Conservation (phyloP, 2,113 vertebrate genomes). For the Neolamprologus ventralis region DNA sequence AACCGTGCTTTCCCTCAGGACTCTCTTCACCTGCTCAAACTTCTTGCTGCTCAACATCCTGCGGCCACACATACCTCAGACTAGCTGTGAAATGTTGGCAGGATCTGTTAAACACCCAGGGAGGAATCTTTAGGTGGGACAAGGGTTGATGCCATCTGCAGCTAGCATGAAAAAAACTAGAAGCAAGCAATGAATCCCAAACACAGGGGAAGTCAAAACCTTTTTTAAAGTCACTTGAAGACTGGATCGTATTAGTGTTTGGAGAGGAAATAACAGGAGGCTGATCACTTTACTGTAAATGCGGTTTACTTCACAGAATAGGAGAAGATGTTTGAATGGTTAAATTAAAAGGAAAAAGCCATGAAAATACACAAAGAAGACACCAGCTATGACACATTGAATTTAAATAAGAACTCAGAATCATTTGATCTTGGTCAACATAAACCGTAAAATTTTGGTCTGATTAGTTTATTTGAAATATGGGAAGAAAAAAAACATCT, state of each 20-base stretch:
- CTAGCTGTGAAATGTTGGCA: conserved; percentile 42
- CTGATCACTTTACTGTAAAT: not conserved
- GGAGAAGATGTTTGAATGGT: not conserved
- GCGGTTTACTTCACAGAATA: not conserved
- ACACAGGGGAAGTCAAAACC: not conserved
- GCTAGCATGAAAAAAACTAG: not conserved
- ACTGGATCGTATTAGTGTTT: not conserved
- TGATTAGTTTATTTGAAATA: not conserved
- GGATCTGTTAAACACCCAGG: not conserved
- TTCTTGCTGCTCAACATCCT: conserved; percentile 13
- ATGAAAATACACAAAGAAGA: not conserved
- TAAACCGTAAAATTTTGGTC: not conserved
- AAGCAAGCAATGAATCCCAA: not conserved
- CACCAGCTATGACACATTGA: not conserved
- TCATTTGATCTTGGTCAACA: not conserved
- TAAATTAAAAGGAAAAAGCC: not conserved
- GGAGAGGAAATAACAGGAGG: not conserved
- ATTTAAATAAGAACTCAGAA: not conserved
- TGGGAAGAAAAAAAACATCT: not conserved
- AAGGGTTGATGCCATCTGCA: not conserved
- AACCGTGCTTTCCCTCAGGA: conserved; percentile 30
- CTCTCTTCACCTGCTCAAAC: conserved; percentile 42
- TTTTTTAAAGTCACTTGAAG: not conserved
- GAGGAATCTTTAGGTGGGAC: not conserved
- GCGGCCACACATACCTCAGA: not conserved